Conservation (phyloP, 2,797 vertebrate genomes). For the Acipenser ruthenus region DNA sequence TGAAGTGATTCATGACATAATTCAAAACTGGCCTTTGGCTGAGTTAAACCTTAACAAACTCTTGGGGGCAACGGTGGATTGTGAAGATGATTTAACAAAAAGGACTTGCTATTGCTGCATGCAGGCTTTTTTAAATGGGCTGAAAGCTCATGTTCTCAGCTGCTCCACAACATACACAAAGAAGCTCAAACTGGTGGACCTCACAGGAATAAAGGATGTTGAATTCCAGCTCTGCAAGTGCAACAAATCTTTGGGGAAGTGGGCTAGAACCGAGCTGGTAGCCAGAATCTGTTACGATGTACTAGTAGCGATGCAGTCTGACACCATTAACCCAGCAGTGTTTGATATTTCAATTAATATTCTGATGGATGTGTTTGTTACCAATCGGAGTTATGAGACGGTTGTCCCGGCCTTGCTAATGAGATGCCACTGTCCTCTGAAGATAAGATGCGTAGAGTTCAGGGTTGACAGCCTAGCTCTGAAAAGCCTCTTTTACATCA, state of each 20-base stretch:
- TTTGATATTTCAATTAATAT: constrained; percentile 56
- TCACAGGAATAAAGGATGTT: constrained; percentile 74
- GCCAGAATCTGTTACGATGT: constrained; percentile 75
- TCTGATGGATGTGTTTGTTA: constrained; percentile 76
- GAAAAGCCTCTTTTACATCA: constrained; percentile 75
- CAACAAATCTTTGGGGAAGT: constrained; percentile 70
- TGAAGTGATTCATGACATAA: constrained; percentile 61
- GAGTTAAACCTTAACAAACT: constrained; percentile 66
- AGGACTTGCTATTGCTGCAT: constrained; percentile 74
- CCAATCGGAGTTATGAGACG: constrained; percentile 75
- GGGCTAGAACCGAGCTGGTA: constrained; percentile 78
- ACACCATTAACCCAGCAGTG: constrained; percentile 17
- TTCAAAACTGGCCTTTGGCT: constrained; percentile 63
- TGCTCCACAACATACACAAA: constrained; percentile 56
- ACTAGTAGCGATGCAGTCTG: constrained; percentile 56
- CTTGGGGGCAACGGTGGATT: constrained; percentile 66
- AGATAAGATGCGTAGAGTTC: constrained; percentile 66
- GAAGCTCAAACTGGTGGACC: constrained; percentile 65
- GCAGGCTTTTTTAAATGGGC: constrained; percentile 67
- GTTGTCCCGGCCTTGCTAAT: constrained; percentile 72
- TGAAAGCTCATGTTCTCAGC: constrained; percentile 72
- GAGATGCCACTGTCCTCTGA: constrained; percentile 62
- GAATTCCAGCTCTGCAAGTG: constrained; percentile 77
- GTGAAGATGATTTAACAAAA: constrained; percentile 68
- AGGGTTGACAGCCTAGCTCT: constrained; percentile 75